Evolutionary conservation across 1,140 invertebrate species (phyloP).

Genomic region (Amphibalanus amphitrite): DNA sequence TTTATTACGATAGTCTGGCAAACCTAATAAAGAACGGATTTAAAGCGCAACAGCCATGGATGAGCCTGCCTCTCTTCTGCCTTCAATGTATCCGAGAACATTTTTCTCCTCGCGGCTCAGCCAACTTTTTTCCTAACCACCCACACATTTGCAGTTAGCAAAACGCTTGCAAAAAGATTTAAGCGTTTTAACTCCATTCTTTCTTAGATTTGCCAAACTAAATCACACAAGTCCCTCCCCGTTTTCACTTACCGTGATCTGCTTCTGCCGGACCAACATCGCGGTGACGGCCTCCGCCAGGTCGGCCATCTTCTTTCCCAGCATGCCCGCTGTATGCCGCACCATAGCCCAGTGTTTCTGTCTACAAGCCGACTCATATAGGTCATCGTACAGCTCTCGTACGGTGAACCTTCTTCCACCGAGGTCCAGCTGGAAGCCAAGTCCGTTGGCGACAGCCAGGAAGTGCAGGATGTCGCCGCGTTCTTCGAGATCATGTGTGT

Average conservation of each 20-base stretch:
- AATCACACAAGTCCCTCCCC: conserved; percentile 54
- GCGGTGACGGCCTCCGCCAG: conserved; percentile 89
- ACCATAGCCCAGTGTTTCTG: conserved; percentile 96
- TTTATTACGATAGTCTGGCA: too few relatives aligned
- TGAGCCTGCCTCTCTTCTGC: too few relatives aligned
- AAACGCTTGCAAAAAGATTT: too few relatives aligned
- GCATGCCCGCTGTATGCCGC: conserved; percentile 83
- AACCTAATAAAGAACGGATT: too few relatives aligned
- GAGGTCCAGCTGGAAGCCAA: conserved; percentile 5
- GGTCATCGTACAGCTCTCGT: conserved; percentile 73
- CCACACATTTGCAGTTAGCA: too few relatives aligned
- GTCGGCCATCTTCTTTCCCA: conserved; percentile 87
- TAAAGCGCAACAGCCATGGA: too few relatives aligned
- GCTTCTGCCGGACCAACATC: conserved; percentile 93
- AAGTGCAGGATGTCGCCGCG: conserved; percentile 97
- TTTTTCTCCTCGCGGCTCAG: too few relatives aligned
- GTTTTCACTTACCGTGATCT: conserved; percentile 47
- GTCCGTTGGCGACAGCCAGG: conserved; percentile 49
- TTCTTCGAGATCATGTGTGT: conserved; percentile 58
- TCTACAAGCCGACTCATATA: conserved; percentile 93
- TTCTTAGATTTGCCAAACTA: too few relatives aligned
- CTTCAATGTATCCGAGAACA: too few relatives aligned
- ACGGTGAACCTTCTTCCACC: conserved; percentile 59
- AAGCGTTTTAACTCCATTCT: too few relatives aligned
- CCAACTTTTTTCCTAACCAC: too few relatives aligned